Conservation (phyloP, 2,888 invertebrate species). For the Cryptus viduatorius region DNA sequence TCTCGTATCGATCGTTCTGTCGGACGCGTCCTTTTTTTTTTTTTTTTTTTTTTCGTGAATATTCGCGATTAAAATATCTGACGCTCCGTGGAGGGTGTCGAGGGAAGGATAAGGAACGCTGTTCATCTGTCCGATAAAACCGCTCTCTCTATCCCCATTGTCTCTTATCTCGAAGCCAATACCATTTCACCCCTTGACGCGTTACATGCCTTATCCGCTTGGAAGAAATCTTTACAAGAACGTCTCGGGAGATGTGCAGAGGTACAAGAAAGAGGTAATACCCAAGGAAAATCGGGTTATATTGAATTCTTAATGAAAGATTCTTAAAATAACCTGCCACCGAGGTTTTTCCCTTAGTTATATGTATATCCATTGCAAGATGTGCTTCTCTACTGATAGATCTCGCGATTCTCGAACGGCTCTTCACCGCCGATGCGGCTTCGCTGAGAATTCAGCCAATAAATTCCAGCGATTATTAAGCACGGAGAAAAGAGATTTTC, state of each 20-base stretch:
- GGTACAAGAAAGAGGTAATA: conserved; percentile 56
- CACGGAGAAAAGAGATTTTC: conserved; percentile 67
- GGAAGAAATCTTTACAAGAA: conserved; percentile 40
- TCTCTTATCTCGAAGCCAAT: conserved; percentile 4
- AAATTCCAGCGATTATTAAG: conserved; percentile 82
- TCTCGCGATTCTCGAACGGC: conserved; percentile 29
- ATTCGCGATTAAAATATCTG: conserved; percentile 5
- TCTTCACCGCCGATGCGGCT: conserved; percentile 55
- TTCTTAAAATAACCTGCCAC: conserved; percentile 78
- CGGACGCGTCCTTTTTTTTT: not conserved
- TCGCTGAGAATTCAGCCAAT: conserved; percentile 75
- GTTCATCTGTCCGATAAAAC: conserved; percentile 27
- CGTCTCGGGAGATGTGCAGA: conserved; percentile 49
- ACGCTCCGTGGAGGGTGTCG: not conserved
- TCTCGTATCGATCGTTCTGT: conserved; percentile 9
- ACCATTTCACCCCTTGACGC: not conserved
- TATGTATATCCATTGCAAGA: conserved; percentile 27
- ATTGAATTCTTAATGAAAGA: conserved; percentile 80
- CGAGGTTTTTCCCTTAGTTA: conserved; percentile 48
- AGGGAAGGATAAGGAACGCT: conserved; percentile 8
- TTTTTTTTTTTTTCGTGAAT: not conserved
- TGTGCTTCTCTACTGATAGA: conserved; percentile 32
- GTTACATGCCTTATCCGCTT: conserved; percentile 30
- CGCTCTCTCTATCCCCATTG: not conserved
- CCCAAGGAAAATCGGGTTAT: conserved; percentile 71